Evolutionary conservation across 1,140 invertebrate genomes (phyloP), one percentile per base, ranked within the genome.

Genomic region (Drosophila ironensis): DNA sequence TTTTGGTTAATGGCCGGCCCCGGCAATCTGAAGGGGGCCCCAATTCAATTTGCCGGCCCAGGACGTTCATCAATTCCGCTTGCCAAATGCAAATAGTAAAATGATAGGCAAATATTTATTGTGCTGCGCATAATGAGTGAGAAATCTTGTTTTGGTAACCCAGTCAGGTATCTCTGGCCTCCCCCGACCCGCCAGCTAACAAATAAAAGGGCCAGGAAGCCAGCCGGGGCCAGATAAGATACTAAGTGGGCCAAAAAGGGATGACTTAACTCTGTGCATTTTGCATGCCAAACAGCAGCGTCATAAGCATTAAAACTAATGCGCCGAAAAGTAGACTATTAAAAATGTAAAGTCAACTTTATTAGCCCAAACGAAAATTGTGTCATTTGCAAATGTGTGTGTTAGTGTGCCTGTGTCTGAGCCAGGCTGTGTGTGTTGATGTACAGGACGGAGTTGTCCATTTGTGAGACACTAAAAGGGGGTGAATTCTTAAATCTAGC

Each of bases 251-350:
- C 51, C 41, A 7, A 12, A 28, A 16, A 12, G 37, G 3, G 0
- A 27, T 24, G 17, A 40, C 14, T 38, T 47, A 14, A 25, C 14
- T 7, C 17, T n/a, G 12, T 61, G 42, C 56, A 63, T 20, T 63
- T 63, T 28, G 46, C 45, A 66, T 66, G 46, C 60, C 24, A 57
- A 80, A 40, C 57, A 53, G 47, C 27, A 42, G 19, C 14, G 28
- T 52, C 60, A 63, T 48, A 63, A 41, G 45, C 72, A 86, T 86
- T 75, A 80, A 86, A 86, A 64, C 69, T 80, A 86, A 86, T 86
- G 81, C 81, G 67, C 80, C 74, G 75, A 87, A 86, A 80, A 87
- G 75, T 87, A 68, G 66, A 64, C 80, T 68, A 63, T 81, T 57
- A 51, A 72, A 72, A 76, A 72, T 81, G 60, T 70, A 68, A 81